A percentile compares a stretch with the other conserved stretches of the same genome.
Conservation (phyloP, 2,797 vertebrate genomes). For the Channallabes apus region DNA sequence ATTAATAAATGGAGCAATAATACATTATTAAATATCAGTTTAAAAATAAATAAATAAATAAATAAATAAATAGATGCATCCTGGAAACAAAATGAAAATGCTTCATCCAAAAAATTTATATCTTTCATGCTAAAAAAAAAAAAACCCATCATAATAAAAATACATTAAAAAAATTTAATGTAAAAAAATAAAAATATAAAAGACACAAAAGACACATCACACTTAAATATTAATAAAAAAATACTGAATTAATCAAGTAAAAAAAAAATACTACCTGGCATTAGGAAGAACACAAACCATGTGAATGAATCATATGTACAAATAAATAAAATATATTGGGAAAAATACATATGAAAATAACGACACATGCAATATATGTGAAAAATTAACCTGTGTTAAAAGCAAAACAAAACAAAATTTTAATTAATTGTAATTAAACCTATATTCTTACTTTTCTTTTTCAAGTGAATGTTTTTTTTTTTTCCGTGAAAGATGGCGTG, state of each 20-base stretch:
- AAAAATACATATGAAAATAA: background rate
- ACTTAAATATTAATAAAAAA: background rate
- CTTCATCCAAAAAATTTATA: too few species aligned
- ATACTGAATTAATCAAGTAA: background rate
- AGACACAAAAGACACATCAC: background rate
- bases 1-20: too few species aligned
- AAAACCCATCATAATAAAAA: background rate
- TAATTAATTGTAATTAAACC: background rate
- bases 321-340: background rate
- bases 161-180: background rate
- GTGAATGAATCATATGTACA: background rate
- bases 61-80: background rate
- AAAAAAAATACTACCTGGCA: background rate
- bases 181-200: background rate
- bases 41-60: background rate
- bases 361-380: too few species aligned
- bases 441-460: background rate
- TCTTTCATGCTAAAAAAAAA: too few species aligned
- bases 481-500: background rate
- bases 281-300: too few species aligned
- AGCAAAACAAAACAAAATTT: background rate
- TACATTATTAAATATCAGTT: background rate
- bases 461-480: background rate
- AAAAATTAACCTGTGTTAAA: background rate
- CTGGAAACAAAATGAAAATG: background rate